A percentile compares a stretch with the other conserved stretches of the same genome.
Evolutionary conservation across 2,113 vertebrate genomes (phyloP).

Genomic region (Brachirus orientalis): DNA sequence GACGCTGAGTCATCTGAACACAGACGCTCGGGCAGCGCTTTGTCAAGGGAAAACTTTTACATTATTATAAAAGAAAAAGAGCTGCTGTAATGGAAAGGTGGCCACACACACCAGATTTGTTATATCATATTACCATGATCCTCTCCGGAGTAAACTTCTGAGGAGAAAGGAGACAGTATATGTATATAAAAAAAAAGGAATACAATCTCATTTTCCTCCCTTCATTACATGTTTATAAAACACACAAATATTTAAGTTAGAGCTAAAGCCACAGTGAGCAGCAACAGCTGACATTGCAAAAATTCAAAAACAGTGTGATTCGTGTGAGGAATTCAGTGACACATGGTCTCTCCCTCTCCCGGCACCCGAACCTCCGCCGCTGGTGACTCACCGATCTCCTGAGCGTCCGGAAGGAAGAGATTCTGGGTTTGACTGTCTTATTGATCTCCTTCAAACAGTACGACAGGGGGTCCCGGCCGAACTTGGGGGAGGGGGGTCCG

Average conservation of each 20-base stretch:
- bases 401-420: conserved; percentile 90
- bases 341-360: background rate
- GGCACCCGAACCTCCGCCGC: conserved; percentile 20
- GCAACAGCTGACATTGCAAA: too few relatives aligned
- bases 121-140: conserved; percentile 68
- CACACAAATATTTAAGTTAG: too few relatives aligned
- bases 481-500: conserved; percentile 90
- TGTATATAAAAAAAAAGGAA: background rate
- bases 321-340: too few relatives aligned
- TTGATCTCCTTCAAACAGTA: conserved; percentile 96
- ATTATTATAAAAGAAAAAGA: background rate
- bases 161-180: conserved; percentile 41
- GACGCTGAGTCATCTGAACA: background rate
- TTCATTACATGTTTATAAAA: too few relatives aligned
- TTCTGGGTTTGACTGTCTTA: conserved; percentile 96
- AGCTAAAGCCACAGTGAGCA: too few relatives aligned
- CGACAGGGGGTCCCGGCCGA: conserved; percentile 90
- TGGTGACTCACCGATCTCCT: conserved; percentile 89
- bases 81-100: conserved; percentile 61
- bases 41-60: background rate
- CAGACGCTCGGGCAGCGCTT: conserved; percentile 8
- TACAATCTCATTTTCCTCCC: too few relatives aligned
- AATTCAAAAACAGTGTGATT: too few relatives aligned
- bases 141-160: conserved; percentile 79
- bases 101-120: conserved; percentile 37